Evolutionary conservation across 1,140 invertebrate species (phyloP).

Genomic region (Lasioglossum albipes): DNA sequence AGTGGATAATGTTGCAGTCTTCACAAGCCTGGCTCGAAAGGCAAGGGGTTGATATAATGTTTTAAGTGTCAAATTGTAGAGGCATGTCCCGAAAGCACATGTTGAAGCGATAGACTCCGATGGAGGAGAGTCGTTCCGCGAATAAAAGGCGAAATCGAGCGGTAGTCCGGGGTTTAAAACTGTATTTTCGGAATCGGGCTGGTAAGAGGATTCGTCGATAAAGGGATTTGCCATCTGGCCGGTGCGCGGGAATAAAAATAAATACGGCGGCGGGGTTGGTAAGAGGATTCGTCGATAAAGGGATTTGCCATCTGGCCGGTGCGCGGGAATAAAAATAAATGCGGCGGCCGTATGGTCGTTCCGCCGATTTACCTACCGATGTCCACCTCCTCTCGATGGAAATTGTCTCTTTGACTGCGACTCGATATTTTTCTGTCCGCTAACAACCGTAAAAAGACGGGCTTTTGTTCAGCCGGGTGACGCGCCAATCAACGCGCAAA

Average conservation of each 20-base stretch:
- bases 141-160: conserved; percentile 24
- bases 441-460: neutral
- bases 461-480: neutral
- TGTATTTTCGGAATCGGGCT: conserved; percentile 28
- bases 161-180: conserved; percentile 7
- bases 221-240: conserved; percentile 22
- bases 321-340: conserved; percentile 18
- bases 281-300: conserved; percentile 43
- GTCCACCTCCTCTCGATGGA: neutral
- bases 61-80: too few relatives aligned
- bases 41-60: too few relatives aligned
- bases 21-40: too few relatives aligned
- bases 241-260: conserved; percentile 5
- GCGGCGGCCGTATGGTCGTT: neutral
- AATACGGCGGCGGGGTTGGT: conserved; percentile 7
- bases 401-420: neutral
- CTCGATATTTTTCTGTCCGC: neutral
- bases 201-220: conserved; percentile 44
- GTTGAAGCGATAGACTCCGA: neutral
- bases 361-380: neutral
- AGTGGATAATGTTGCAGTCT: too few relatives aligned
- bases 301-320: conserved; percentile 14
- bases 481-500: too few relatives aligned
- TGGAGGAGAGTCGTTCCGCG: neutral
- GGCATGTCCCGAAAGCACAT: too few relatives aligned